These are phyloP conservation scores for Polietes domitor DNA, from an alignment of 2,888 invertebrate genomes.

Conservation along the genomic window DNA sequence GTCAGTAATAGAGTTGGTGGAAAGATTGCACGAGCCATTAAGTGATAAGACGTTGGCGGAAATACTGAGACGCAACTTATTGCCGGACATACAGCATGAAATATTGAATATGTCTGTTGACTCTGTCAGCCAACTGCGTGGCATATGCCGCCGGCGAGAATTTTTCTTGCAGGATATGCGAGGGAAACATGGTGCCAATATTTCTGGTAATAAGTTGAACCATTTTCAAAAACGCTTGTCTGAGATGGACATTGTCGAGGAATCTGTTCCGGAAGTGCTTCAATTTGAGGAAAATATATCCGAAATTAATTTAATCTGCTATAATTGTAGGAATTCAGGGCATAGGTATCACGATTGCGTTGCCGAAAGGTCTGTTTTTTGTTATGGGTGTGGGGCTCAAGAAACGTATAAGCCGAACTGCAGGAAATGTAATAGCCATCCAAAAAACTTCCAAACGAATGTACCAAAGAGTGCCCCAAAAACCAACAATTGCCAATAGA, in stretches of 20 bases:
- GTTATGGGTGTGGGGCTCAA: constrained; percentile 23
- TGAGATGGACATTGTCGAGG: neutral
- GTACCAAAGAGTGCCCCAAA: neutral
- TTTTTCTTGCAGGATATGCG: constrained; percentile 19
- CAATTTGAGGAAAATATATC: neutral
- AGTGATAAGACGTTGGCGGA: neutral
- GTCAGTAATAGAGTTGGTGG: constrained; percentile 6
- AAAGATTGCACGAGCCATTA: constrained; percentile 18
- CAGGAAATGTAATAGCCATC: neutral
- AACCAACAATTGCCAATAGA: neutral
- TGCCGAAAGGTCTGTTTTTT: neutral
- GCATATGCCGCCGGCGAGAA: constrained; percentile 36
- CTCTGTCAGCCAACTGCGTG: constrained; percentile 9
- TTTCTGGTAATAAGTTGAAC: neutral
- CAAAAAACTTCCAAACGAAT: neutral
- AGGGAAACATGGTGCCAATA: neutral
- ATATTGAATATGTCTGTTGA: neutral
- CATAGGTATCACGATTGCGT: neutral
- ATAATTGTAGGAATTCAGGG: too few species aligned
- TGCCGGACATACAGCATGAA: constrained; percentile 21
- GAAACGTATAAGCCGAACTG: constrained; percentile 41
- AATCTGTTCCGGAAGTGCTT: neutral
- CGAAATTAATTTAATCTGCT: neutral
- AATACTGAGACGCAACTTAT: neutral
- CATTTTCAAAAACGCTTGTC: neutral